Percentiles rank a stretch among this genome's conserved stretches.
Evolutionary conservation across 2,888 invertebrate species (phyloP).

Genomic region (Drosophila birchii): DNA sequence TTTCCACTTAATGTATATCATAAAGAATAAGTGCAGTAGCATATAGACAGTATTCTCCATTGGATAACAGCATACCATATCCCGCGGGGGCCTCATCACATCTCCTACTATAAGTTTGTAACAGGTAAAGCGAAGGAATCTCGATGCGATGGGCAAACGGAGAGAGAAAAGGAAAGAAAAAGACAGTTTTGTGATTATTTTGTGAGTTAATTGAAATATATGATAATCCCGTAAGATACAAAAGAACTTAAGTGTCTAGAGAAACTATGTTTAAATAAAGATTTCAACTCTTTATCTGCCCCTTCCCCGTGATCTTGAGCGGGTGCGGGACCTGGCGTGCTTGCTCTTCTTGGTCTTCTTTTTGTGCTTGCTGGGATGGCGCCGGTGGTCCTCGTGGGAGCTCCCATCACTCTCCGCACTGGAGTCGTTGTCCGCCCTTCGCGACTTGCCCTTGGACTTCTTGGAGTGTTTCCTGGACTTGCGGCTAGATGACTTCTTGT

Average conservation of each 20-base stretch:
- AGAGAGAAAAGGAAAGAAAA: slow-evolving; percentile 41
- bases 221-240: slow-evolving; percentile 69
- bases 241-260: slow-evolving; percentile 56
- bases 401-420: slow-evolving; percentile 42
- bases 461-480: slow-evolving; percentile 74
- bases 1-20: slow-evolving; percentile 41
- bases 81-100: slow-evolving; percentile 20
- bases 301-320: slow-evolving; percentile 66
- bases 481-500: slow-evolving; percentile 59
- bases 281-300: slow-evolving; percentile 61
- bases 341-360: slow-evolving; percentile 84
- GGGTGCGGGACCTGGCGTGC: slow-evolving; percentile 81
- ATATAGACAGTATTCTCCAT: slow-evolving; percentile 54
- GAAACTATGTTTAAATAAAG: slow-evolving; percentile 69
- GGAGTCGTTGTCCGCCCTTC: slow-evolving; percentile 36
- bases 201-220: slow-evolving; percentile 75
- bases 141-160: slow-evolving; percentile 42
- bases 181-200: slow-evolving; percentile 76
- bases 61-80: slow-evolving; percentile 12
- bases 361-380: slow-evolving; percentile 74
- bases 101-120: slow-evolving; percentile 66
- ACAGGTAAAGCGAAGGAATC: slow-evolving; percentile 50
- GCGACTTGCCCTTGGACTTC: slow-evolving; percentile 69
- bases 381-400: slow-evolving; percentile 40
- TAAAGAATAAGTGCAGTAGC: slow-evolving; percentile 45